These are phyloP conservation scores for Ochropleura plecta DNA, from an alignment of 2,888 invertebrate species.

Conservation along the genomic window DNA sequence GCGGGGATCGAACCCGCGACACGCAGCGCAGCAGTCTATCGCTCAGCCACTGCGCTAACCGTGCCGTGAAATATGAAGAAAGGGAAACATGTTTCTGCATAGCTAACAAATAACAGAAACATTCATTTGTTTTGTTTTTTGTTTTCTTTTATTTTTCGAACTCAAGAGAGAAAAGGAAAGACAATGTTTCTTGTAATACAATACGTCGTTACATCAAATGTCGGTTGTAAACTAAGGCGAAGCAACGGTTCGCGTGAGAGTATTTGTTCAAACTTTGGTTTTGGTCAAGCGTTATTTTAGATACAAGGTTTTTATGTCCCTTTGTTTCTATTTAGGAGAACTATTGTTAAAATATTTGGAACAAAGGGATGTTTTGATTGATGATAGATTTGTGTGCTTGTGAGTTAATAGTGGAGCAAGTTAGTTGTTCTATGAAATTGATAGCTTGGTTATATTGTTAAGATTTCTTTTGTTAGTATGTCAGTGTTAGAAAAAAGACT, in stretches of 20 bases:
- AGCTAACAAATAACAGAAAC: too few species aligned
- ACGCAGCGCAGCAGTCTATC: too few species aligned
- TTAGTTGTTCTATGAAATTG: not conserved
- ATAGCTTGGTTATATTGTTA: not conserved
- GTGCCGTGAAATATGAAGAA: too few species aligned
- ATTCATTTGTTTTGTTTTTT: conserved; percentile 4
- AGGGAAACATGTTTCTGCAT: too few species aligned
- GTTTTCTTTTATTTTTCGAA: conserved; percentile 5
- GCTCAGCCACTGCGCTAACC: too few species aligned
- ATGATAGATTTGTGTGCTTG: conserved; percentile 4
- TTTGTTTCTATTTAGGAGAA: conserved; percentile 21
- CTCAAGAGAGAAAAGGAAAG: not conserved
- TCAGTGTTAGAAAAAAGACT: too few species aligned
- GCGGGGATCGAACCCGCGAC: too few species aligned
- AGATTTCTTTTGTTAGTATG: too few species aligned
- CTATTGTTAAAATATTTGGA: not conserved
- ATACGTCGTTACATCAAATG: conserved; percentile 34
- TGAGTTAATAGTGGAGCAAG: not conserved
- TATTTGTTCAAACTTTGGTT: conserved; percentile 1
- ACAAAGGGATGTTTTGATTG: conserved; percentile 22
- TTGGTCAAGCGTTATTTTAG: conserved; percentile 33
- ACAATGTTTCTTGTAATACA: conserved; percentile 42
- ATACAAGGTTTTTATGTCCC: not conserved
- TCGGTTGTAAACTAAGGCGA: conserved; percentile 4
- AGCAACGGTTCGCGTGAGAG: conserved; percentile 39